phyloP scores from a whole-genome alignment of 2,888 invertebrate species.

The Baronia brevicornis region DNA sequence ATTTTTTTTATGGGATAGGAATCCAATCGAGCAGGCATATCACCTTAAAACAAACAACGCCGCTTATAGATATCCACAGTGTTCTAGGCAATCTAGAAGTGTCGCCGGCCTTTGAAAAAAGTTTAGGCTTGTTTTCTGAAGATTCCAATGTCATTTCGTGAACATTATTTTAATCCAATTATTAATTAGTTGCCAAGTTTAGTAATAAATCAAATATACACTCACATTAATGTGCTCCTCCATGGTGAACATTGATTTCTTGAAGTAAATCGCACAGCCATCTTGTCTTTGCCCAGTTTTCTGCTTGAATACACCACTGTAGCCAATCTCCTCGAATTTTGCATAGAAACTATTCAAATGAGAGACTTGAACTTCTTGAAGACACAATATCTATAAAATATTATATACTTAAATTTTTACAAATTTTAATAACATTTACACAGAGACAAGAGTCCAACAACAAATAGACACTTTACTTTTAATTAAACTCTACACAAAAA shows the following conservation, averaged over 20 bases:
- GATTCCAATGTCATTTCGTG: background rate
- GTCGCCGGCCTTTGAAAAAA: no score
- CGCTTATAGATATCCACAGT: no score
- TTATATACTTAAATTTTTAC: constrained; percentile 9
- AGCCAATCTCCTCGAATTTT: constrained; percentile 77
- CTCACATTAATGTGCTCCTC: constrained; percentile 82
- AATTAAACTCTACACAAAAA: no score
- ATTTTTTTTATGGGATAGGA: no score
- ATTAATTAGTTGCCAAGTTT: no score
- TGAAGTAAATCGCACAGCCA: constrained; percentile 94
- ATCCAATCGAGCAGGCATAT: no score
- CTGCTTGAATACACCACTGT: constrained; percentile 86
- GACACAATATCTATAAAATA: constrained; percentile 81
- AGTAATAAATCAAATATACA: constrained; percentile 19
- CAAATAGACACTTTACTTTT: background rate
- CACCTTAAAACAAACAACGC: no score
- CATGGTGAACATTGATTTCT: constrained; percentile 78
- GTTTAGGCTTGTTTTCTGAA: no score
- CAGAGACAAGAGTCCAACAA: no score
- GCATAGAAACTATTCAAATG: constrained; percentile 79
- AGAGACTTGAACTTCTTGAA: constrained; percentile 93
- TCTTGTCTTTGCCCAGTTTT: constrained; percentile 87
- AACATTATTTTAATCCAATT: no score
- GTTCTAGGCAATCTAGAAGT: no score
- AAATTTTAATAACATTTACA: no score